These are phyloP conservation scores for Potamilus streckersoni DNA, from an alignment of 1,140 invertebrate species.

Conservation along the genomic window DNA sequence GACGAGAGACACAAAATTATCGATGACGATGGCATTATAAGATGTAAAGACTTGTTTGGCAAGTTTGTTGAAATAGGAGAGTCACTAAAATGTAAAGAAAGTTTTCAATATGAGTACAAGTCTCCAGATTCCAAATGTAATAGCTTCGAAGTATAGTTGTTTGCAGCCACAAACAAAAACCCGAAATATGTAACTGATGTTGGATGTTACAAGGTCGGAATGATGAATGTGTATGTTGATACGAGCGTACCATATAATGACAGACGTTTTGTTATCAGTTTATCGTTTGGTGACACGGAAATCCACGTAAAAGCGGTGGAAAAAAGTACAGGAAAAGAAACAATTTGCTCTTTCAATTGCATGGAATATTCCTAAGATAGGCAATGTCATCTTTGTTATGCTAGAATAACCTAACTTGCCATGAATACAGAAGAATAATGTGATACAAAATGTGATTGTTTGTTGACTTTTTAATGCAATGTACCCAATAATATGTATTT, in stretches of 20 bases:
- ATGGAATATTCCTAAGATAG: no score
- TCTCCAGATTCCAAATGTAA: constrained; percentile 13
- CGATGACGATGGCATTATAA: neutral
- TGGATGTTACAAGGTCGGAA: constrained; percentile 14
- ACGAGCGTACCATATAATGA: constrained; percentile 1
- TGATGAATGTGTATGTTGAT: constrained; percentile 16
- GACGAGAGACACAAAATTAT: constrained; percentile 14
- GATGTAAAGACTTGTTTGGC: constrained; percentile 29
- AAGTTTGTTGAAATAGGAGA: constrained; percentile 23
- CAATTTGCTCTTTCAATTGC: neutral
- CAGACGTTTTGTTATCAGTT: constrained; percentile 16
- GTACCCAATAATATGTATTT: no score
- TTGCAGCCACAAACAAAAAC: constrained; percentile 12
- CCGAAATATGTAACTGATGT: constrained; percentile 23
- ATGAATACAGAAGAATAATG: no score
- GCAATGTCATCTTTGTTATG: no score
- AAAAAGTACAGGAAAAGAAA: constrained; percentile 10
- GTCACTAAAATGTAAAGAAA: constrained; percentile 7
- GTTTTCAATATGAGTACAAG: constrained; percentile 8
- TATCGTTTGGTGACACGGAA: constrained; percentile 32
- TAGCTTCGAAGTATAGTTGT: constrained; percentile 14
- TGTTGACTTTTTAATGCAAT: no score
- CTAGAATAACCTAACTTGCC: no score
- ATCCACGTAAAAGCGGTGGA: constrained; percentile 24
- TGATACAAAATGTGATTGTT: no score